phyloP scores from a whole-genome alignment of 2,888 invertebrate species.

The Melanophora roralis region DNA sequence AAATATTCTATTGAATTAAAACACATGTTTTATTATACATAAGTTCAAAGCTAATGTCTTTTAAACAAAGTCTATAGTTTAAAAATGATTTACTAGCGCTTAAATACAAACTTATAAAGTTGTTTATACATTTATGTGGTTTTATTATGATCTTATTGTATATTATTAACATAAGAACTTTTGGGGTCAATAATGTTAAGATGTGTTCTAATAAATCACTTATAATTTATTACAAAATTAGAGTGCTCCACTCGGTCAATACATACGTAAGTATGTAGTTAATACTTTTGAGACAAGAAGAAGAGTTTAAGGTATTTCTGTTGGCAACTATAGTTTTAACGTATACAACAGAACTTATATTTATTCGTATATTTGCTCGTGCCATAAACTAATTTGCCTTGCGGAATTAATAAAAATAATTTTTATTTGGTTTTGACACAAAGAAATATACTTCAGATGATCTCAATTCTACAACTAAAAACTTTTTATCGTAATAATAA shows the following conservation, averaged over 20 bases:
- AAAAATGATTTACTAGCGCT: not conserved
- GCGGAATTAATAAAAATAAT: too few species aligned
- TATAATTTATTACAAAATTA: not conserved
- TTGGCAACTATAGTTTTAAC: too few species aligned
- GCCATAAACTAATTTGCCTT: too few species aligned
- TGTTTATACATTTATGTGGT: not conserved
- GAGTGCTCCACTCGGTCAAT: not conserved
- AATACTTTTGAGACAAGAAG: too few species aligned
- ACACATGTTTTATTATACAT: not conserved
- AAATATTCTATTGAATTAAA: not conserved
- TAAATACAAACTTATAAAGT: not conserved
- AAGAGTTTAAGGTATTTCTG: too few species aligned
- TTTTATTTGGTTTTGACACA: too few species aligned
- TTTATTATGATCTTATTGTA: not conserved
- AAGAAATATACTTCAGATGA: too few species aligned
- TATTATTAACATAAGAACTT: not conserved
- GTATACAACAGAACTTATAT: too few species aligned
- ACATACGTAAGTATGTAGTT: too few species aligned
- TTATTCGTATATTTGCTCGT: too few species aligned
- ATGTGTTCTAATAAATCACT: not conserved
- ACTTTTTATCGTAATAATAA: too few species aligned
- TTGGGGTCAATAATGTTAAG: not conserved
- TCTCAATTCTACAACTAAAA: too few species aligned
- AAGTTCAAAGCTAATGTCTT: not conserved
- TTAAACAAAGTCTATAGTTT: conserved; percentile 16